phyloP scores from a whole-genome alignment of 1,140 invertebrate species.

The Adelges cooleyi region DNA sequence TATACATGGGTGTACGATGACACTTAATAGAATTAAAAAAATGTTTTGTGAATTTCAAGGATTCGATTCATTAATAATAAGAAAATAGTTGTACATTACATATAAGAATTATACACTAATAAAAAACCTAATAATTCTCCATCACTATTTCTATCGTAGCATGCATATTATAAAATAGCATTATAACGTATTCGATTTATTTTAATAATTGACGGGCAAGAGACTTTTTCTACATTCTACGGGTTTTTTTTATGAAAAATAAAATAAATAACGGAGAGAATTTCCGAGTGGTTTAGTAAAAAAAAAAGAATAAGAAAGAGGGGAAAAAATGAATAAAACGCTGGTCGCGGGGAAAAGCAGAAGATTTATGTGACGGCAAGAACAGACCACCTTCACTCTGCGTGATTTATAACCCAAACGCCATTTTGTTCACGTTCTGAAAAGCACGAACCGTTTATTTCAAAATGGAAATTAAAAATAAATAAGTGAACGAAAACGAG shows the following conservation, averaged over 20 bases:
- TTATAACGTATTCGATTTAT: too few species aligned
- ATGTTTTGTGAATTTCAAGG: conserved; percentile 10
- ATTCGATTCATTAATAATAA: too few species aligned
- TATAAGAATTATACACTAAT: too few species aligned
- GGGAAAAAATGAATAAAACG: conserved; percentile 20
- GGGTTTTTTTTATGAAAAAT: neutral
- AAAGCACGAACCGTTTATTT: conserved; percentile 11
- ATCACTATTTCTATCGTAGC: too few species aligned
- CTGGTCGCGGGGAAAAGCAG: neutral
- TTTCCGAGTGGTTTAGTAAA: conserved; percentile 28
- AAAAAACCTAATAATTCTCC: too few species aligned
- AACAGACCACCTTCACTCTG: conserved; percentile 20
- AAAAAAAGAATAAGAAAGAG: neutral
- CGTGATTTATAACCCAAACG: conserved; percentile 24
- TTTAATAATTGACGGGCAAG: too few species aligned
- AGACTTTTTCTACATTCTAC: too few species aligned
- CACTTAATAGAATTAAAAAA: conserved; percentile 14
- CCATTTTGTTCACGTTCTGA: conserved; percentile 15
- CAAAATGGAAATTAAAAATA: conserved; percentile 17
- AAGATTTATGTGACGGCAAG: conserved; percentile 23
- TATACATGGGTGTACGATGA: too few species aligned
- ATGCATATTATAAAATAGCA: too few species aligned
- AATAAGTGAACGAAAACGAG: conserved; percentile 7
- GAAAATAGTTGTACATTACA: too few species aligned
- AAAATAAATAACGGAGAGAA: neutral